These are phyloP conservation scores for Enteromius anoplus DNA, from an alignment of 2,797 vertebrate genomes.

Conservation along the genomic window DNA sequence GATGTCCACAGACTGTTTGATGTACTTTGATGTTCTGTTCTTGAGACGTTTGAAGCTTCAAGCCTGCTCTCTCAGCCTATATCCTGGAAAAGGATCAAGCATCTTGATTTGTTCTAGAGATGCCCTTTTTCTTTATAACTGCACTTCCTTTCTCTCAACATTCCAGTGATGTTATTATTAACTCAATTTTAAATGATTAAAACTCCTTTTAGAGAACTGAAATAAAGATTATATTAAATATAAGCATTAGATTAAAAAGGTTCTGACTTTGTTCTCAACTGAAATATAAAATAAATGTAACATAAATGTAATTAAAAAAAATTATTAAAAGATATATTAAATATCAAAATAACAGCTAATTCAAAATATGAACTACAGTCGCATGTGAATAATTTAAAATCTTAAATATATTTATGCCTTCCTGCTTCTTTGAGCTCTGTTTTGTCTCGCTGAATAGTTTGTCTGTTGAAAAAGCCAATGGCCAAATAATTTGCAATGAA, in stretches of 20 bases:
- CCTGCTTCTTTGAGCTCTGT: background rate
- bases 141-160: background rate
- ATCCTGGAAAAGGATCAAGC: background rate
- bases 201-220: background rate
- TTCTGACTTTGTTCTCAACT: background rate
- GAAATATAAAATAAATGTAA: background rate
- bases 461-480: background rate
- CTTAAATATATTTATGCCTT: background rate
- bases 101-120: conserved; percentile 17
- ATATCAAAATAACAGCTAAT: background rate
- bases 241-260: background rate
- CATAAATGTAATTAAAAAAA: background rate
- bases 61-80: background rate
- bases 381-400: background rate
- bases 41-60: conserved; percentile 5
- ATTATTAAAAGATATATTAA: background rate
- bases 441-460: background rate
- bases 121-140: background rate
- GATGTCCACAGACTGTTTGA: conserved; percentile 24
- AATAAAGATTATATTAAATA: background rate
- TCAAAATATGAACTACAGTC: background rate
- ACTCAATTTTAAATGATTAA: background rate
- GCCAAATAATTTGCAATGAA: background rate
- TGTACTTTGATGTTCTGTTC: conserved; percentile 20
- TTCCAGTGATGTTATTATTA: background rate